Evolutionary conservation across 2,797 vertebrate genomes (phyloP).

Genomic region (Sciaenops ocellatus): DNA sequence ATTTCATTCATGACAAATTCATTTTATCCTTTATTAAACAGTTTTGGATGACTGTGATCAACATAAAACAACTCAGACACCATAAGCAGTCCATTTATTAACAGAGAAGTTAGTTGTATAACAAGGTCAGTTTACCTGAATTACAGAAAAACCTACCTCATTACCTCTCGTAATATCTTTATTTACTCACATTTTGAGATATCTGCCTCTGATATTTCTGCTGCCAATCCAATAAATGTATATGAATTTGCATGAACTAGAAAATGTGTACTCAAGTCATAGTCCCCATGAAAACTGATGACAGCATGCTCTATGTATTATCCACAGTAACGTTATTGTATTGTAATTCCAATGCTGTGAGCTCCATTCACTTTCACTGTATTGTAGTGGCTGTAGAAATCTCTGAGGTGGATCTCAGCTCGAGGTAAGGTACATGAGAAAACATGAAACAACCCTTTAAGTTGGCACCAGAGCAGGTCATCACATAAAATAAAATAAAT

Average conservation of each 20-base stretch:
- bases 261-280: too few relatives aligned
- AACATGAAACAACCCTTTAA: background rate
- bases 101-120: background rate
- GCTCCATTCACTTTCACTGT: background rate
- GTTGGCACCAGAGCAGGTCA: slow-evolving; percentile 11
- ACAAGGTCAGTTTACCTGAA: background rate
- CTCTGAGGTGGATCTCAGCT: background rate
- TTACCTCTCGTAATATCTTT: background rate
- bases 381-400: background rate
- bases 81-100: slow-evolving; percentile 1
- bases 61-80: background rate
- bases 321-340: background rate
- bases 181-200: background rate
- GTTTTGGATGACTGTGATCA: slow-evolving; percentile 15
- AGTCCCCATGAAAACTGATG: background rate
- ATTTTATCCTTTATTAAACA: slow-evolving; percentile 58
- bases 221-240: background rate
- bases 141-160: slow-evolving; percentile 3
- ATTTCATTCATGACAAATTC: slow-evolving; percentile 27
- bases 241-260: background rate
- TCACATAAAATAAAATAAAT: slow-evolving; percentile 11
- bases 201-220: slow-evolving; percentile 1
- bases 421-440: background rate
- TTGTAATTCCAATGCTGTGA: background rate
- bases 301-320: background rate